Conservation (phyloP, 2,797 vertebrate genomes). For the Pantherophis vulpinus region DNA sequence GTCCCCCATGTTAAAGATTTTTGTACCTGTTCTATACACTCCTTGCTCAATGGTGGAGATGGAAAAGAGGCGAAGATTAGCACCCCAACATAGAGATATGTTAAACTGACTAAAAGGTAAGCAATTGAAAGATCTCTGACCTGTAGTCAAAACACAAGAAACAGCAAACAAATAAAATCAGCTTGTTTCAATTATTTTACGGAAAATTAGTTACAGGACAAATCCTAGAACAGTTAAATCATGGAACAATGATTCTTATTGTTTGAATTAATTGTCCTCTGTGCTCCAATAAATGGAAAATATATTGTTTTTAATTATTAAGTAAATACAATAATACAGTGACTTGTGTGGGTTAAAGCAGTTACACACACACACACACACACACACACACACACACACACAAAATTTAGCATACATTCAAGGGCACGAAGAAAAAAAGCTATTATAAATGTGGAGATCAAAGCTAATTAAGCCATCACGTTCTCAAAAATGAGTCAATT, state of each 20-base stretch:
- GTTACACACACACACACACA: neutral
- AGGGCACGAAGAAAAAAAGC: neutral
- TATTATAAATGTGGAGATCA: neutral
- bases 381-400: neutral
- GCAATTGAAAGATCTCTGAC: conserved; percentile 94
- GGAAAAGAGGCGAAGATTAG: conserved; percentile 92
- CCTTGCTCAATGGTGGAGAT: conserved; percentile 88
- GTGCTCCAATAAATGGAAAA: neutral
- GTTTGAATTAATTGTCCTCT: neutral
- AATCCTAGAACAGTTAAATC: neutral
- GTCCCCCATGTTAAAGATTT: neutral
- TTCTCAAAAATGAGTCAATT: neutral
- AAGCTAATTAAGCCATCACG: neutral
- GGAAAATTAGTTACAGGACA: neutral
- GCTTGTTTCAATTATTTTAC: neutral
- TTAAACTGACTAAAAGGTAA: conserved; percentile 89
- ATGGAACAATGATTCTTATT: neutral
- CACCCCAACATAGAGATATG: conserved; percentile 91
- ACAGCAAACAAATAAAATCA: conserved; percentile 22
- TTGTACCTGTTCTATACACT: conserved; percentile 92
- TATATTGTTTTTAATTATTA: neutral
- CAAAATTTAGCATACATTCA: neutral
- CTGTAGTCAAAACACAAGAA: conserved; percentile 66
- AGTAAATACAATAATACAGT: neutral
- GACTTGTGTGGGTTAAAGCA: neutral